These are phyloP conservation scores for Macrocentrus cingulum DNA, from an alignment of 1,140 invertebrate genomes.

Conservation along the genomic window DNA sequence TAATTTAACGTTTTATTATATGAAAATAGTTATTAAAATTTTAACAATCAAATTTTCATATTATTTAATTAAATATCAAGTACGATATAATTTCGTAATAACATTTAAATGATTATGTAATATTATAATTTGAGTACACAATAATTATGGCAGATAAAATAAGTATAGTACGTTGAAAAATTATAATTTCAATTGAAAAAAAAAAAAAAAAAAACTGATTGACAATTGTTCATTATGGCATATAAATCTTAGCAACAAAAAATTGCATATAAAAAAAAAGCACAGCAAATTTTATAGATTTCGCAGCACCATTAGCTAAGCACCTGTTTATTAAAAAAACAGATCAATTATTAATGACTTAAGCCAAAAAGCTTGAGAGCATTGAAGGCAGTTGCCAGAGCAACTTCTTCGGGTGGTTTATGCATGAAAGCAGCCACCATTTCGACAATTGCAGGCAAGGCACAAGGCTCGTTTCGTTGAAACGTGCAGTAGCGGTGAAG, in stretches of 20 bases:
- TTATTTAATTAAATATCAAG: slow-evolving; percentile 23
- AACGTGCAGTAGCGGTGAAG: slow-evolving; percentile 86
- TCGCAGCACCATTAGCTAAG: too few species aligned
- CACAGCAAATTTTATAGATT: too few species aligned
- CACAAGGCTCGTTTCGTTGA: slow-evolving; percentile 94
- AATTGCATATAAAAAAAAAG: too few species aligned
- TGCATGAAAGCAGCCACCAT: slow-evolving; percentile 90
- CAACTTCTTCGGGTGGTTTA: slow-evolving; percentile 85
- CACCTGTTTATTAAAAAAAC: too few species aligned
- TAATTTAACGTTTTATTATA: slow-evolving; percentile 14
- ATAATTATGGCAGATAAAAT: not conserved
- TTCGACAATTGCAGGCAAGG: slow-evolving; percentile 88
- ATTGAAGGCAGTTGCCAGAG: slow-evolving; percentile 89
- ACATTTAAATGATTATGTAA: slow-evolving; percentile 22
- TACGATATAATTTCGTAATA: not conserved
- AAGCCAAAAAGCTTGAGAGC: slow-evolving; percentile 90
- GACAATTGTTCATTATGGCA: too few species aligned
- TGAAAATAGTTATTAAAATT: slow-evolving; percentile 41
- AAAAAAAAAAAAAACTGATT: too few species aligned
- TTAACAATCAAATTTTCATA: slow-evolving; percentile 41
- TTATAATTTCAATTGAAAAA: too few species aligned
- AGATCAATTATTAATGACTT: slow-evolving; percentile 73
- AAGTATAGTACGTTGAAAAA: too few species aligned
- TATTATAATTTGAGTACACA: not conserved
- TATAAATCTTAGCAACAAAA: too few species aligned